Evolutionary conservation across 2,888 invertebrate genomes (phyloP).

Genomic region (Drosophila glabriapex): DNA sequence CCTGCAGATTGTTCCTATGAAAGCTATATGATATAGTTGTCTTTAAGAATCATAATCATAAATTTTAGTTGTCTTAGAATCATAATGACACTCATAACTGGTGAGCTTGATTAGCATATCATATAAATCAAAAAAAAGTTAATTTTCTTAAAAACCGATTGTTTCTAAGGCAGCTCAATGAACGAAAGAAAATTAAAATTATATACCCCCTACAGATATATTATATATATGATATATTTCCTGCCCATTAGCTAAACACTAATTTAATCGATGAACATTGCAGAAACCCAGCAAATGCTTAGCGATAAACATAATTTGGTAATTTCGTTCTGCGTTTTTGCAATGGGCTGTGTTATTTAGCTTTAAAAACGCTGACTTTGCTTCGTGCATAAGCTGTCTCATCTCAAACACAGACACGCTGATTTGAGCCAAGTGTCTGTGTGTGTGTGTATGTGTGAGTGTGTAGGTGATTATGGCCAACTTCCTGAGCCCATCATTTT

Average conservation of each 20-base stretch:
- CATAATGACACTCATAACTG: not conserved
- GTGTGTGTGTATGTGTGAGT: not conserved
- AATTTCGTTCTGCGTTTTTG: not conserved
- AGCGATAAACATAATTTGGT: not conserved
- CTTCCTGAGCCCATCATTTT: slow-evolving; percentile 57
- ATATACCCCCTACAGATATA: not conserved
- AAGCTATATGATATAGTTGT: not conserved
- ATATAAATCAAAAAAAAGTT: not conserved
- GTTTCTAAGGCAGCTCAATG: too few relatives aligned
- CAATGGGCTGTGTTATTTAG: not conserved
- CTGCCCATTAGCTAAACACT: not conserved
- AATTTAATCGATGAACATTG: not conserved
- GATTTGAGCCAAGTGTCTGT: not conserved
- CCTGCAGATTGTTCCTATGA: not conserved
- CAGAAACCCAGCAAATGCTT: not conserved
- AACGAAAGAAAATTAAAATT: not conserved
- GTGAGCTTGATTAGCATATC: fast-evolving
- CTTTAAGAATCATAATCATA: not conserved
- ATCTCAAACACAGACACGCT: not conserved
- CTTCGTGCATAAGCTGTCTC: not conserved
- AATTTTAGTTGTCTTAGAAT: not conserved
- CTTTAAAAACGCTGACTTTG: not conserved
- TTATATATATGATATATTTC: not conserved
- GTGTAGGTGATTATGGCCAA: slow-evolving; percentile 48
- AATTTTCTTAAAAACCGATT: fast-evolving